Evolutionary conservation across 2,797 vertebrate genomes (phyloP).

Genomic region (Ctenopoma kingsleyae): DNA sequence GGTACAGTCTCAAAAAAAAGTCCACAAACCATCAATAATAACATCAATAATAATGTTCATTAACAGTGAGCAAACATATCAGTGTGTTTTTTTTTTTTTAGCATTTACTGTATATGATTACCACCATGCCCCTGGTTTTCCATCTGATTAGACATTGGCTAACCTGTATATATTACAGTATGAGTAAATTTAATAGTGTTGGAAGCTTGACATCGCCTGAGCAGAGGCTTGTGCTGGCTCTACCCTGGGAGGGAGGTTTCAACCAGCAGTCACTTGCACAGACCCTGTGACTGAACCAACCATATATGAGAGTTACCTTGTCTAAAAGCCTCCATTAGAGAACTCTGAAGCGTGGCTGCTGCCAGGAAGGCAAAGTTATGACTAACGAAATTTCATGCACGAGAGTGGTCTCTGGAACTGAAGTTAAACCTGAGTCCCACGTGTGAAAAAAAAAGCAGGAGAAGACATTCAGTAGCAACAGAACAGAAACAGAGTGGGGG

Average conservation of each 20-base stretch:
- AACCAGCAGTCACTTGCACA: conserved; percentile 21
- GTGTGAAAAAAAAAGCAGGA: conserved; percentile 37
- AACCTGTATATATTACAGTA: conserved; percentile 2
- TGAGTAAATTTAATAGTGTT: conserved; percentile 13
- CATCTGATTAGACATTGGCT: not conserved
- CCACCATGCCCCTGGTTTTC: conserved; percentile 1
- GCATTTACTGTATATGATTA: conserved; percentile 1
- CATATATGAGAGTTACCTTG: conserved; percentile 53
- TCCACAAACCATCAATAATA: no score
- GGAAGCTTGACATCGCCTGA: not conserved
- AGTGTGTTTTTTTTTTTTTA: no score
- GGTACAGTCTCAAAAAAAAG: no score
- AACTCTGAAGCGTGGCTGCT: conserved; percentile 56
- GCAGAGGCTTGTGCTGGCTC: not conserved
- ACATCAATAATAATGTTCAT: no score
- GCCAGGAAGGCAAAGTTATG: conserved; percentile 59
- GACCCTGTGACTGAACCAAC: conserved; percentile 46
- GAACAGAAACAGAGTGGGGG: conserved; percentile 31
- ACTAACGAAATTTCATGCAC: conserved; percentile 80
- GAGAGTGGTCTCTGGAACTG: conserved; percentile 55
- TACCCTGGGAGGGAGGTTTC: conserved; percentile 10
- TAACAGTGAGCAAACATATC: no score
- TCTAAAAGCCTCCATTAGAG: conserved; percentile 75
- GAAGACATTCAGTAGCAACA: conserved; percentile 20
- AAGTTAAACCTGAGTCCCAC: conserved; percentile 55